Conservation (phyloP, 2,888 invertebrate species). For the Dryocosmus kuriphilus region DNA sequence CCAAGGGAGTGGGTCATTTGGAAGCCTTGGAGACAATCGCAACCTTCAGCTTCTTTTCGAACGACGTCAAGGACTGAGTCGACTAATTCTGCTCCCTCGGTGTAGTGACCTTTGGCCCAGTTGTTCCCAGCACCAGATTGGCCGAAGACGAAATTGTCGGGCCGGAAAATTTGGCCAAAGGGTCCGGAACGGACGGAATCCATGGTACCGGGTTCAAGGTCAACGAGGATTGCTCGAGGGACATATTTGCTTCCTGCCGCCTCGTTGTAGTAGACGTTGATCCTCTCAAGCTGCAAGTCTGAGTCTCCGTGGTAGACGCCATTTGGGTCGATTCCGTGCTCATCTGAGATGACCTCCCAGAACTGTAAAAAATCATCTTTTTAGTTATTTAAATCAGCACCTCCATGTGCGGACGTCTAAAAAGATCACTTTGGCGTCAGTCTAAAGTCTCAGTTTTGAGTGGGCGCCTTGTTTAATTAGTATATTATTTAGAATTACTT, state of each 20-base stretch:
- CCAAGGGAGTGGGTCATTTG: slow-evolving; percentile 91
- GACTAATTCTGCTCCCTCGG: slow-evolving; percentile 92
- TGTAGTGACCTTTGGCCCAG: slow-evolving; percentile 91
- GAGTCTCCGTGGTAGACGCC: slow-evolving; percentile 81
- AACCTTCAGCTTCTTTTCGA: slow-evolving; percentile 92
- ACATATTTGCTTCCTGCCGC: slow-evolving; percentile 84
- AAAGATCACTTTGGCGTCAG: too few relatives aligned
- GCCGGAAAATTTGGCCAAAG: slow-evolving; percentile 83
- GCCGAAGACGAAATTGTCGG: slow-evolving; percentile 84
- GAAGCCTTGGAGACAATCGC: slow-evolving; percentile 94
- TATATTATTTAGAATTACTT: too few relatives aligned
- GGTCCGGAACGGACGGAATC: slow-evolving; percentile 84
- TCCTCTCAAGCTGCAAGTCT: slow-evolving; percentile 82
- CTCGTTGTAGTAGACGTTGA: slow-evolving; percentile 83
- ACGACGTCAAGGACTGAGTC: slow-evolving; percentile 92
- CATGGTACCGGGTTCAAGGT: slow-evolving; percentile 86
- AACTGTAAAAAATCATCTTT: slow-evolving; percentile 44
- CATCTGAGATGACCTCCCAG: slow-evolving; percentile 89
- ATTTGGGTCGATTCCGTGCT: slow-evolving; percentile 80
- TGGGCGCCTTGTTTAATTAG: too few relatives aligned
- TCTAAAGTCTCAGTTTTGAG: too few relatives aligned
- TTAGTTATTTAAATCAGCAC: too few relatives aligned
- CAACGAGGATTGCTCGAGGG: slow-evolving; percentile 82
- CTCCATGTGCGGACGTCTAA: too few relatives aligned
- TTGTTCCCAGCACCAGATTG: slow-evolving; percentile 78